These are phyloP conservation scores for Oenanthe oenanthe DNA, from an alignment of 2,113 vertebrate genomes.

Conservation along the genomic window DNA sequence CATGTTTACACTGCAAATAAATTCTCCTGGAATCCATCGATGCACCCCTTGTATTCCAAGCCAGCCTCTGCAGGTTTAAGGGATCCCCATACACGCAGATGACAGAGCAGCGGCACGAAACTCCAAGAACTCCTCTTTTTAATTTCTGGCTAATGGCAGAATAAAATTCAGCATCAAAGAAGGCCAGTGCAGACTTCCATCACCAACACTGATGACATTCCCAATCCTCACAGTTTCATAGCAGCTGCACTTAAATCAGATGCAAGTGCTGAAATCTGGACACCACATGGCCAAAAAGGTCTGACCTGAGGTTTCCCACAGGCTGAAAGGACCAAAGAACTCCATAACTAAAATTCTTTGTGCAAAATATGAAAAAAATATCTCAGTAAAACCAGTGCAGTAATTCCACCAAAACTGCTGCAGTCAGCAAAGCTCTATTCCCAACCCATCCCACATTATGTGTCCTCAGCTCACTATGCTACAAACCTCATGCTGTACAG, in stretches of 20 bases:
- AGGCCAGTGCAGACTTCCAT: background rate
- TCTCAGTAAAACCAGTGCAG: background rate
- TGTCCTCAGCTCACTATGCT: background rate
- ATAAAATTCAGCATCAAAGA: background rate
- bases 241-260: background rate
- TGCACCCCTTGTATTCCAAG: slow-evolving; percentile 17
- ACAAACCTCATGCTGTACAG: background rate
- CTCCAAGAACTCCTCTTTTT: background rate
- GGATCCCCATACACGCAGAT: background rate
- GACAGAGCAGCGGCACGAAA: accelerated
- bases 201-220: accelerated
- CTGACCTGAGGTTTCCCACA: background rate
- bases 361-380: background rate
- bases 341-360: background rate
- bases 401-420: background rate
- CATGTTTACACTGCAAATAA: slow-evolving; percentile 76
- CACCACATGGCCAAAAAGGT: accelerated
- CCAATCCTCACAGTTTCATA: too few species aligned
- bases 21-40: slow-evolving; percentile 65
- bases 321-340: background rate
- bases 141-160: background rate
- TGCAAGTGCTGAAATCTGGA: background rate
- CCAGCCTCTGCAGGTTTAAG: background rate
- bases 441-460: background rate
- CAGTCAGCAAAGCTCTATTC: background rate